Percentiles rank a stretch among this genome's conserved stretches.
phyloP scores from a whole-genome alignment of 1,140 invertebrate genomes.

The Trypoxylus dichotomus region DNA sequence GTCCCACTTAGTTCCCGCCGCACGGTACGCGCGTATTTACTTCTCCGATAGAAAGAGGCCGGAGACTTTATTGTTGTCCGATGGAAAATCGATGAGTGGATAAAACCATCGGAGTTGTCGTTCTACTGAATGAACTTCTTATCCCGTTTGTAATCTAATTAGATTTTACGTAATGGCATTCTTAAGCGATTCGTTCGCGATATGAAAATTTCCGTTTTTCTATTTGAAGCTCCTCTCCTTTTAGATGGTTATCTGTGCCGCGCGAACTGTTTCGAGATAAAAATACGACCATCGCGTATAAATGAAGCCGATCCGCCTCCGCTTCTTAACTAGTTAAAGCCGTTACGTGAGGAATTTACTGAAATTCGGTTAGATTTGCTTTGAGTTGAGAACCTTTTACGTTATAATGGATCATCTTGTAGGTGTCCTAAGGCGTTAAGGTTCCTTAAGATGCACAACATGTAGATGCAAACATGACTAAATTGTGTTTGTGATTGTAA shows the following conservation, averaged over 20 bases:
- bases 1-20: background rate
- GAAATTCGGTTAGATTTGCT: no score
- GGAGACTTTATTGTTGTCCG: constrained; percentile 15
- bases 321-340: background rate
- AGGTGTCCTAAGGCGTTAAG: no score
- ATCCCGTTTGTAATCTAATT: constrained; percentile 17
- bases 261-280: constrained; percentile 2
- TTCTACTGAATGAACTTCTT: constrained; percentile 15
- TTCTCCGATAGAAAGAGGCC: background rate
- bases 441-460: no score
- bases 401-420: no score
- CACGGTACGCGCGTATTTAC: background rate
- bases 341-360: background rate
- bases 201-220: constrained; percentile 25
- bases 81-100: background rate
- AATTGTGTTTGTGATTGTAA: no score
- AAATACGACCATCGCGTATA: background rate
- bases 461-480: no score
- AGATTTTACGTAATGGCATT: constrained; percentile 13
- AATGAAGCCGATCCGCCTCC: background rate
- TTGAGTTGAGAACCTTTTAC: no score
- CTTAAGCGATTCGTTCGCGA: background rate
- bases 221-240: background rate
- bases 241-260: background rate
- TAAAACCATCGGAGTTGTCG: background rate